phyloP scores from a whole-genome alignment of 2,113 vertebrate species.

The Corythaeola cristata region DNA sequence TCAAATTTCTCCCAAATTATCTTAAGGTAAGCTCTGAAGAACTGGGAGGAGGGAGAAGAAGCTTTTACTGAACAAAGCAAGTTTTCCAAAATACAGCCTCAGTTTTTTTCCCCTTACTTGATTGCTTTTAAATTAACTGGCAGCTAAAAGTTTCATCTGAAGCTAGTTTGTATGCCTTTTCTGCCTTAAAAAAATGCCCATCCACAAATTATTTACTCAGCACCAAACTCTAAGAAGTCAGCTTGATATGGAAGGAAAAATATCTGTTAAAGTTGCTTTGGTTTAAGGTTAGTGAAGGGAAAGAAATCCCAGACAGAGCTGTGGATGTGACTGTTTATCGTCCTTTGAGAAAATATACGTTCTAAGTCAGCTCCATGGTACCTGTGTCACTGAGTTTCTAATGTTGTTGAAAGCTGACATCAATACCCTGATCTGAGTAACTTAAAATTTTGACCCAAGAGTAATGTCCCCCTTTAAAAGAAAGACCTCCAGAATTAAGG shows the following conservation, averaged over 20 bases:
- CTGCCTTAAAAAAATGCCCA: background rate
- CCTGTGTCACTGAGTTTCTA: background rate
- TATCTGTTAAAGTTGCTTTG: background rate
- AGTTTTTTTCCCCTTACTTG: background rate
- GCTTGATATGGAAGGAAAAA: background rate
- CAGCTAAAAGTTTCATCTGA: background rate
- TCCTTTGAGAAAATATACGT: background rate
- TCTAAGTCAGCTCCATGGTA: background rate
- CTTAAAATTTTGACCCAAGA: background rate
- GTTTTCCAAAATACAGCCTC: no score
- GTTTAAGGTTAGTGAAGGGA: background rate
- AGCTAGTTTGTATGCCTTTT: slow-evolving; percentile 7
- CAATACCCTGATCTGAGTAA: background rate
- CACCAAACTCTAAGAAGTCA: background rate
- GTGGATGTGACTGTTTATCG: background rate
- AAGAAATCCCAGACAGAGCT: background rate
- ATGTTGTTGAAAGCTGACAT: background rate
- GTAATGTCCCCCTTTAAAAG: background rate
- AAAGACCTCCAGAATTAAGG: background rate
- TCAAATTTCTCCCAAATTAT: background rate
- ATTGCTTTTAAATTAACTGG: background rate
- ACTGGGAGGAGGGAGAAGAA: no score
- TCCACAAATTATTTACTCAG: background rate
- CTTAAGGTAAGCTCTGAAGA: no score
- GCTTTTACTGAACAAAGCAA: no score